These are phyloP conservation scores for Phymanthus crucifer DNA, from an alignment of 92 coral and sea anemone species.

Conservation along the genomic window DNA sequence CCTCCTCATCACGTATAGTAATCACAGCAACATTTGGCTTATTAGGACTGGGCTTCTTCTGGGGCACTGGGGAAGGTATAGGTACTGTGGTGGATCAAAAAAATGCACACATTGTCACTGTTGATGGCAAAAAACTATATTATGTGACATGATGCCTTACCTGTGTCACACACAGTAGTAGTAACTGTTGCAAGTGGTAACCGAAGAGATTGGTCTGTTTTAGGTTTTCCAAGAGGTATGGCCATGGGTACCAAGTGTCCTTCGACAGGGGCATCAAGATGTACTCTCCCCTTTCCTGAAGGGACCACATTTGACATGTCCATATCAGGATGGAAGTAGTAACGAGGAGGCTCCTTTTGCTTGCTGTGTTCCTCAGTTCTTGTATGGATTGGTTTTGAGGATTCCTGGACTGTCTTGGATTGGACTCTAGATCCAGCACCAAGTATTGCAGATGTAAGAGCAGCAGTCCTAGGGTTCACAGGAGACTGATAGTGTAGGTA, in stretches of 20 bases:
- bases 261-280: slow-evolving; percentile 70
- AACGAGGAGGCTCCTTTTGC: slow-evolving; percentile 34
- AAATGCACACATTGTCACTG: background rate
- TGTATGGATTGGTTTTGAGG: slow-evolving; percentile 21
- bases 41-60: slow-evolving; percentile 14
- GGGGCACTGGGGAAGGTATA: background rate
- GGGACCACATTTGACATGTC: slow-evolving; percentile 55
- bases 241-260: slow-evolving; percentile 96
- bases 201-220: slow-evolving; percentile 83
- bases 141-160: background rate
- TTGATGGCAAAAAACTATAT: background rate
- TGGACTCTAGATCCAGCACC: slow-evolving; percentile 48
- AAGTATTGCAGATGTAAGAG: slow-evolving; percentile 66
- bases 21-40: slow-evolving; percentile 94
- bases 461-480: slow-evolving; percentile 80
- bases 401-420: slow-evolving; percentile 25
- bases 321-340: slow-evolving; percentile 82
- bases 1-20: slow-evolving; percentile 67
- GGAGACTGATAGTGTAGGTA: slow-evolving; percentile 93
- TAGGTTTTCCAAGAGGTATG: slow-evolving; percentile 92
- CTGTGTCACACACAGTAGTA: background rate
- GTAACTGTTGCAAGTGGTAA: slow-evolving; percentile 55
- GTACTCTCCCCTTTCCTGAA: slow-evolving; percentile 40
- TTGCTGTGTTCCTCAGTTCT: background rate
- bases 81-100: background rate